Percentiles rank a stretch among this genome's conserved stretches.
phyloP scores from a whole-genome alignment of 2,888 invertebrate species.

The Lepidochrysops patricia region DNA sequence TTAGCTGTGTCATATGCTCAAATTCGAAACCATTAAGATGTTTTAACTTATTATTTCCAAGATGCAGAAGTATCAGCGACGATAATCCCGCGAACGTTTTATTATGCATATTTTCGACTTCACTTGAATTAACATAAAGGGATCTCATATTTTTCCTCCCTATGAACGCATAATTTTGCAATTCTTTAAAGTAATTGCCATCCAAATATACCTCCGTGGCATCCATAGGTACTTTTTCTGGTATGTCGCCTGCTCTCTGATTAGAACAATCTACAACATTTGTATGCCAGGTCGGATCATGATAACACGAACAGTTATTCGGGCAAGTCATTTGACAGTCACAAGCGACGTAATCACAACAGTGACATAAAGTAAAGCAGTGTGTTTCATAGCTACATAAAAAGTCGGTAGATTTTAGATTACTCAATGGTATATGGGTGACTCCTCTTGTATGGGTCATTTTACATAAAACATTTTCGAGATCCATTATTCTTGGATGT shows the following conservation, averaged over 20 bases:
- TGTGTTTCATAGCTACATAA: conserved; percentile 93
- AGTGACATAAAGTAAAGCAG: conserved; percentile 94
- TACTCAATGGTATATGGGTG: conserved; percentile 82
- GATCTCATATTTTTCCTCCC: conserved; percentile 92
- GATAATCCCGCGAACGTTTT: conserved; percentile 90
- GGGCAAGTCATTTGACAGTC: conserved; percentile 98
- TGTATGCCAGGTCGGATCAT: conserved; percentile 94
- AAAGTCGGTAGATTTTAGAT: conserved; percentile 87
- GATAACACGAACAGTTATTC: conserved; percentile 93
- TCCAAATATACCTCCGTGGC: conserved; percentile 94
- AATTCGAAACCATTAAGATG: conserved; percentile 89
- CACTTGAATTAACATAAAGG: conserved; percentile 89
- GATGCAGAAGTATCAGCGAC: conserved; percentile 84
- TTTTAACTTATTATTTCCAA: conserved; percentile 88
- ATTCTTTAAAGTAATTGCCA: conserved; percentile 88
- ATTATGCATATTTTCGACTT: conserved; percentile 88
- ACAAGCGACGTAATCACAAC: conserved; percentile 96
- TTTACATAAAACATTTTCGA: conserved; percentile 89
- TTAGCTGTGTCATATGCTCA: conserved; percentile 84
- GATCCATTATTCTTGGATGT: conserved; percentile 90
- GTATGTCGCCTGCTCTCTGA: conserved; percentile 83
- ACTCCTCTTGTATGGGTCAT: conserved; percentile 88
- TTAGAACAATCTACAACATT: conserved; percentile 94
- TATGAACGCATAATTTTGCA: conserved; percentile 92
- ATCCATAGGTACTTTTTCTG: conserved; percentile 93